These are phyloP conservation scores for Rhinichthys klamathensis DNA, from an alignment of 2,113 vertebrate species.

Conservation along the genomic window DNA sequence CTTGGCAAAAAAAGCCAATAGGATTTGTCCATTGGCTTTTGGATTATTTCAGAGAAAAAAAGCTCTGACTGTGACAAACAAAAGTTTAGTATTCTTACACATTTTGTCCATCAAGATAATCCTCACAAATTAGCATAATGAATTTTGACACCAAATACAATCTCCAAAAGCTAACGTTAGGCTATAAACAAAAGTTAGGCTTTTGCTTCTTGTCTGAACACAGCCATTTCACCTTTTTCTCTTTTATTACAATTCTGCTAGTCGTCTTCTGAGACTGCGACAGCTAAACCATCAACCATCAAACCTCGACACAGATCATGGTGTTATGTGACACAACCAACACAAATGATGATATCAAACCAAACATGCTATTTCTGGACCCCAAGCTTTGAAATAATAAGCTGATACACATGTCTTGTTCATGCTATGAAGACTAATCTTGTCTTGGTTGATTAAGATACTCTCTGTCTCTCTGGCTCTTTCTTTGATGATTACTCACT, in stretches of 20 bases:
- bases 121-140: background rate
- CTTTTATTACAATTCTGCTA: background rate
- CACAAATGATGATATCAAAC: background rate
- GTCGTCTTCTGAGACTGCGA: background rate
- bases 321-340: background rate
- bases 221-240: background rate
- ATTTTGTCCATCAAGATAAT: background rate
- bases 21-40: background rate
- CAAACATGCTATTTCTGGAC: background rate
- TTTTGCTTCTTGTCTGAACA: background rate
- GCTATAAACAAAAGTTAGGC: too few species aligned
- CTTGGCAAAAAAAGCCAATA: background rate
- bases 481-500: conserved; percentile 21
- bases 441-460: background rate
- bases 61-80: background rate
- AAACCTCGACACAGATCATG: background rate
- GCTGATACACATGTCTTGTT: background rate
- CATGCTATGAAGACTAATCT: background rate
- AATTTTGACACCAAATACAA: too few species aligned
- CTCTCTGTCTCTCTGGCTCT: background rate
- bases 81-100: background rate
- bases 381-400: background rate
- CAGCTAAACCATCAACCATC: background rate
- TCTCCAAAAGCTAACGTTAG: too few species aligned
- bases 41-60: background rate